A percentile compares a stretch with the other conserved stretches of the same genome.
phyloP scores from a whole-genome alignment of 1,140 invertebrate genomes.

The Bombus superbus region DNA sequence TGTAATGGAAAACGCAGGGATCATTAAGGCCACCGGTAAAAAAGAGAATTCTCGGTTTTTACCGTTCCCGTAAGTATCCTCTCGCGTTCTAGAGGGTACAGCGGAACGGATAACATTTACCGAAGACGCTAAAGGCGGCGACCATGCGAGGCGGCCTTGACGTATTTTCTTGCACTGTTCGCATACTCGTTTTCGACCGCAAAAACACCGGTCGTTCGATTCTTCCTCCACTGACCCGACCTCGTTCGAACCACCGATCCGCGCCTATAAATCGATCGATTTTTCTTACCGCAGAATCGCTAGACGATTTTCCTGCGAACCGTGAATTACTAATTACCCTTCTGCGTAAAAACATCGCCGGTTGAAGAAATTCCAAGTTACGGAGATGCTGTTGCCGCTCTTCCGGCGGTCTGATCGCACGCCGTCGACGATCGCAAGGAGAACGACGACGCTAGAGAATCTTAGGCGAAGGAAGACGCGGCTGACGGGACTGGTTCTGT shows the following conservation, averaged over 20 bases:
- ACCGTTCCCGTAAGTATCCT: conserved; percentile 10
- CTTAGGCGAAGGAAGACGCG: conserved; percentile 59
- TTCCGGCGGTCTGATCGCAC: background rate
- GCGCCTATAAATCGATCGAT: background rate
- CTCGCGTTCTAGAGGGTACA: conserved; percentile 14
- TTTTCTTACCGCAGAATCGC: background rate
- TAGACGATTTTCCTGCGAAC: no score
- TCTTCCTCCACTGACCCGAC: conserved; percentile 39
- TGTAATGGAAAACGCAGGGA: conserved; percentile 7
- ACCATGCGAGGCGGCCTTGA: conserved; percentile 20
- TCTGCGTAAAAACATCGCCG: background rate
- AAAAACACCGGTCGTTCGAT: conserved; percentile 16
- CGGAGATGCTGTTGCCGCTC: background rate
- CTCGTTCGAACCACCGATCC: conserved; percentile 16
- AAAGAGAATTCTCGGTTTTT: conserved; percentile 19
- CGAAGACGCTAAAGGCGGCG: conserved; percentile 12
- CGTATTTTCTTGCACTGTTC: conserved; percentile 21
- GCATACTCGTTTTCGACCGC: conserved; percentile 31
- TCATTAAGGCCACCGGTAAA: conserved; percentile 26
- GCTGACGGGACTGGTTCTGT: conserved; percentile 48
- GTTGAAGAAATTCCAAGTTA: background rate
- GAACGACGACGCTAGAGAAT: conserved; percentile 23
- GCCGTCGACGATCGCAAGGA: background rate
- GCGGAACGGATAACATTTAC: conserved; percentile 21
- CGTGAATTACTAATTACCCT: background rate